Percentiles rank a stretch among this genome's conserved stretches.
Evolutionary conservation across 2,113 vertebrate genomes (phyloP).

Genomic region (Triplophysa dalaica): DNA sequence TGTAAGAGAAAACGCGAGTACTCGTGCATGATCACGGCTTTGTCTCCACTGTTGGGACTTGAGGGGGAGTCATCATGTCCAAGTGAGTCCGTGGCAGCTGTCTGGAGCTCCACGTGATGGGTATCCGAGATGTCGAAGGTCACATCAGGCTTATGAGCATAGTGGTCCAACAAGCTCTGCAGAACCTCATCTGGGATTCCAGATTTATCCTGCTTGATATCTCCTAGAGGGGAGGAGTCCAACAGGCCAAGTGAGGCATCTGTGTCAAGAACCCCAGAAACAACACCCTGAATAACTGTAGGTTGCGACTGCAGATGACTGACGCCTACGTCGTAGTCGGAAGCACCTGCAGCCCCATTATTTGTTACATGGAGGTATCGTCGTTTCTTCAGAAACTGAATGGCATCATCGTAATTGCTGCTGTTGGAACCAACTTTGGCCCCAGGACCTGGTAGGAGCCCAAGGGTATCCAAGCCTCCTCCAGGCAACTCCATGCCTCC

Average conservation of each 20-base stretch:
- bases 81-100: conserved; percentile 73
- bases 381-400: conserved; percentile 98
- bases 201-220: conserved; percentile 91
- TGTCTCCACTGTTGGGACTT: conserved; percentile 85
- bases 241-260: conserved; percentile 84
- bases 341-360: conserved; percentile 45
- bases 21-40: conserved; percentile 89
- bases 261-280: conserved; percentile 84
- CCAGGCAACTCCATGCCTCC: conserved; percentile 74
- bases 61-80: conserved; percentile 74
- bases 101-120: conserved; percentile 86
- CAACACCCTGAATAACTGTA: conserved; percentile 86
- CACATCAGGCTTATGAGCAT: conserved; percentile 88
- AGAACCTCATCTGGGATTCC: conserved; percentile 96
- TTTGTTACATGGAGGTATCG: conserved; percentile 89
- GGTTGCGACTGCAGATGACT: conserved; percentile 87
- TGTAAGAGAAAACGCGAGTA: conserved; percentile 99
- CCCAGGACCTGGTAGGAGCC: conserved; percentile 82
- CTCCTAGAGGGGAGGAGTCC: conserved; percentile 81
- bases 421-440: conserved; percentile 82
- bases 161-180: conserved; percentile 96
- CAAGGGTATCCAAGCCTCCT: conserved; percentile 77
- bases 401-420: conserved; percentile 96
- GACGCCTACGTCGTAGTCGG: conserved; percentile 84
- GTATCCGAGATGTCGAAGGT: conserved; percentile 86